These are phyloP conservation scores for Pachypeltis micranthus DNA, from an alignment of 1,140 invertebrate genomes.

Conservation along the genomic window DNA sequence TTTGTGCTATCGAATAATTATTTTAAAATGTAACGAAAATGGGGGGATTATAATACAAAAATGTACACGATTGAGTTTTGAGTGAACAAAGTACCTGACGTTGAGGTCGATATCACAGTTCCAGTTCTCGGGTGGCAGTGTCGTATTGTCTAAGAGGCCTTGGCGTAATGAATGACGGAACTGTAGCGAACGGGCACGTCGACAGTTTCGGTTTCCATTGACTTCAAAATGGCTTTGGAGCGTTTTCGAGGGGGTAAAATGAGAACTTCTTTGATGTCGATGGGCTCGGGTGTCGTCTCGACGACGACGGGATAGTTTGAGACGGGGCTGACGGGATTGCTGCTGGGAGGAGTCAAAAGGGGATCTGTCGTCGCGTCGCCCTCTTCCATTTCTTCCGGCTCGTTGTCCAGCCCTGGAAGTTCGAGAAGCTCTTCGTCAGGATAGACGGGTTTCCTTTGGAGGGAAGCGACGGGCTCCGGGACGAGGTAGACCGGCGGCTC, in stretches of 20 bases:
- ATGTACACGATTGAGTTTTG: no score
- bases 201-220: slow-evolving; percentile 41
- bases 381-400: slow-evolving; percentile 27
- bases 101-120: no score
- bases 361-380: neutral
- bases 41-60: no score
- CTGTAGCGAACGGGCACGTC: slow-evolving; percentile 47
- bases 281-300: slow-evolving; percentile 42
- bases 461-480: slow-evolving; percentile 25
- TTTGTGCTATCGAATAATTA: no score
- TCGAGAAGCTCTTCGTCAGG: slow-evolving; percentile 34
- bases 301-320: slow-evolving; percentile 26
- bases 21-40: no score
- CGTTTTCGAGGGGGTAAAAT: slow-evolving; percentile 64
- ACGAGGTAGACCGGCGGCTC: slow-evolving; percentile 30
- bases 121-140: no score
- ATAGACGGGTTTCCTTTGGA: slow-evolving; percentile 20
- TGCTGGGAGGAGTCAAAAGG: slow-evolving; percentile 48
- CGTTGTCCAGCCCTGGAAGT: slow-evolving; percentile 29
- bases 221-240: slow-evolving; percentile 60
- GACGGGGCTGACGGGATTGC: slow-evolving; percentile 37
- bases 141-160: slow-evolving; percentile 44
- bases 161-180: slow-evolving; percentile 70
- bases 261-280: slow-evolving; percentile 45
- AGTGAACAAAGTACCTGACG: no score